Evolutionary conservation across 1,140 invertebrate genomes (phyloP).

Genomic region (Drosophila grimshawi): DNA sequence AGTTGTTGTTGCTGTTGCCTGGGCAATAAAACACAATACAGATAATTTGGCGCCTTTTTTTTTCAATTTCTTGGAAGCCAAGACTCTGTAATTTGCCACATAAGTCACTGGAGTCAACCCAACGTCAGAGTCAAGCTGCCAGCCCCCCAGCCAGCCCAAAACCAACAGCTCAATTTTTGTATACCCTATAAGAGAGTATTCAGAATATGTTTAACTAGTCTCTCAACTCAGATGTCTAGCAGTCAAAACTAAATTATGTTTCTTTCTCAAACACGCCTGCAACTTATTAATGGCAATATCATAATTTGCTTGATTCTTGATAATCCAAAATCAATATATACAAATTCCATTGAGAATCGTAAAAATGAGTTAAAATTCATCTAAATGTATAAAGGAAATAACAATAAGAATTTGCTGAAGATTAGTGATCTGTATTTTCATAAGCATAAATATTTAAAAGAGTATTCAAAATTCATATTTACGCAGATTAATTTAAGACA

Average conservation of each 20-base stretch:
- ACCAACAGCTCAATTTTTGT: slow-evolving; percentile 67
- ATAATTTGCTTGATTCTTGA: too few species aligned
- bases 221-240: background rate
- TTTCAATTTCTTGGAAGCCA: slow-evolving; percentile 75
- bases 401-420: too few species aligned
- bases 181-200: slow-evolving; percentile 11
- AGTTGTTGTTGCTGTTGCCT: slow-evolving; percentile 17
- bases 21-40: slow-evolving; percentile 78
- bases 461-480: background rate
- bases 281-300: too few species aligned
- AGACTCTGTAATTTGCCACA: slow-evolving; percentile 79
- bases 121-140: slow-evolving; percentile 37
- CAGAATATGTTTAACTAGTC: background rate
- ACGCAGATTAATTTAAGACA: background rate
- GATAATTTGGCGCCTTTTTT: slow-evolving; percentile 71
- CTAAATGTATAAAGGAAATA: too few species aligned
- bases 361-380: too few species aligned
- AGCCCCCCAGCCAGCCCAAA: slow-evolving; percentile 27
- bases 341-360: too few species aligned
- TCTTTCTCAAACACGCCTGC: too few species aligned
- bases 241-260: too few species aligned
- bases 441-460: background rate
- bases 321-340: too few species aligned
- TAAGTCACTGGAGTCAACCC: slow-evolving; percentile 78
- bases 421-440: too few species aligned